phyloP scores from a whole-genome alignment of 1,140 invertebrate genomes.

The Hydropsyche tenuis region DNA sequence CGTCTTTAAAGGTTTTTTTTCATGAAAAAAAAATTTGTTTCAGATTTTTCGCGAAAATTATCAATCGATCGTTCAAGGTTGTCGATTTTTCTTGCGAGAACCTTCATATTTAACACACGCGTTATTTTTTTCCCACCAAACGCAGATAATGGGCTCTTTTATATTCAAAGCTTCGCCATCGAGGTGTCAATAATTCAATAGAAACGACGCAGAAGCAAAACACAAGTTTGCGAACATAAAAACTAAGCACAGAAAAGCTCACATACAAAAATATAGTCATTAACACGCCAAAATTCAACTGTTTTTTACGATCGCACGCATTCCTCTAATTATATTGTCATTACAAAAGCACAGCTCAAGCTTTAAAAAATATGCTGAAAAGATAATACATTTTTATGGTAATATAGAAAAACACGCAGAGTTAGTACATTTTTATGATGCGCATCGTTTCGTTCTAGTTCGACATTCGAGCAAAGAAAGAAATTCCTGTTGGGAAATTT shows the following conservation, averaged over 20 bases:
- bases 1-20: too few species aligned
- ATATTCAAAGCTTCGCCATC: conserved; percentile 24
- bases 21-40: too few species aligned
- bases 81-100: neutral
- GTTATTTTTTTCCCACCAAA: neutral
- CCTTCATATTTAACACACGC: too few species aligned
- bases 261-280: neutral
- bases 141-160: conserved; percentile 8
- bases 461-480: neutral
- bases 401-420: too few species aligned
- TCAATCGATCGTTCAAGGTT: neutral
- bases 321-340: neutral
- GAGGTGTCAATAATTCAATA: conserved; percentile 25
- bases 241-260: too few species aligned
- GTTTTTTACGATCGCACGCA: neutral
- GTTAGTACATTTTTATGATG: neutral
- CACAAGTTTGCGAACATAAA: neutral
- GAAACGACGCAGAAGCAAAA: neutral
- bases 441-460: conserved; percentile 24
- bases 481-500: neutral
- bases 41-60: neutral
- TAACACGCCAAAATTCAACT: too few species aligned
- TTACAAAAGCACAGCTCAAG: too few species aligned
- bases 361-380: too few species aligned
- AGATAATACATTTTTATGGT: too few species aligned